Conservation (phyloP, 2,113 vertebrate species). For the Zosterops hypoxanthus region DNA sequence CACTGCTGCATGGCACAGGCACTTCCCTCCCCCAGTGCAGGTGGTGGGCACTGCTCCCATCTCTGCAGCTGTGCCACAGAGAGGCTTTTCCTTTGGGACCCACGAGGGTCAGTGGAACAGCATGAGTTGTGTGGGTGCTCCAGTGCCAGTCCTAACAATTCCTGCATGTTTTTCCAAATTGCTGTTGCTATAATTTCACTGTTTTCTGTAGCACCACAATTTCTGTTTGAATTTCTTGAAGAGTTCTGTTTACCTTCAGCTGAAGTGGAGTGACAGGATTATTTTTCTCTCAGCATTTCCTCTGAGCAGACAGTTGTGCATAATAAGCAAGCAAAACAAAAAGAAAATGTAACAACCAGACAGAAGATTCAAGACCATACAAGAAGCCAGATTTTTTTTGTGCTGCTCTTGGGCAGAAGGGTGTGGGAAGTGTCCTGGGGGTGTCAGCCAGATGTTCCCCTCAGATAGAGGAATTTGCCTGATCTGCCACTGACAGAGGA, state of each 20-base stretch:
- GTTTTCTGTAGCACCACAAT: neutral
- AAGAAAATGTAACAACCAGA: neutral
- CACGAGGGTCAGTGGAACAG: fast-evolving
- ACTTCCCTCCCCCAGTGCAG: neutral
- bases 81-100: neutral
- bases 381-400: neutral
- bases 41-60: neutral
- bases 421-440: neutral
- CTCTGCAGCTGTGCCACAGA: neutral
- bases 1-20: neutral
- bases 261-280: neutral
- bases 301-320: neutral
- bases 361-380: neutral
- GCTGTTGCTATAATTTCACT: neutral
- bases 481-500: neutral
- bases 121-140: neutral
- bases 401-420: neutral
- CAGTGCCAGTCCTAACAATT: neutral
- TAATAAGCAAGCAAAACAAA: neutral
- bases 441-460: neutral
- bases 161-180: neutral
- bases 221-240: neutral
- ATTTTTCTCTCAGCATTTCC: neutral
- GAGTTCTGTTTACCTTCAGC: neutral
- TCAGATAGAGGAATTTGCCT: neutral